Conservation (phyloP, 1,140 invertebrate genomes). For the Saxidomus purpurata region DNA sequence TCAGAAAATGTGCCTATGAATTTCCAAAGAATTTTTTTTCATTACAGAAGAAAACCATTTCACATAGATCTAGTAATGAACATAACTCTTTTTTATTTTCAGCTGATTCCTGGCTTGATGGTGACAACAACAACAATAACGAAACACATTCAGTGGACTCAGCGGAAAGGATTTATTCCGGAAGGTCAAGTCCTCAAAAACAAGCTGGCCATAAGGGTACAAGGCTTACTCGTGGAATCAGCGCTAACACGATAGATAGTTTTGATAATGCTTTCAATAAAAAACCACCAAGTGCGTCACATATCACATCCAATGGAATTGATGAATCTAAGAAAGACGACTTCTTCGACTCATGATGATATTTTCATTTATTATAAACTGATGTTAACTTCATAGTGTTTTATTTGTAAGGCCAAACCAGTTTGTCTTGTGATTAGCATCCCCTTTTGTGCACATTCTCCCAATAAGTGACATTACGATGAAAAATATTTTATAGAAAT, state of each 20-base stretch:
- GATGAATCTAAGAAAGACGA: constrained; percentile 64
- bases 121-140: constrained; percentile 67
- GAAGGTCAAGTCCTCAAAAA: constrained; percentile 68
- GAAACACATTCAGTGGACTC: constrained; percentile 47
- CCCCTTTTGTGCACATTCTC: too few relatives aligned
- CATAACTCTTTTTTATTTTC: constrained; percentile 44
- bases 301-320: background rate
- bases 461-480: too few relatives aligned
- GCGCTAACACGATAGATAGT: constrained; percentile 72
- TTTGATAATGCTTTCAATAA: constrained; percentile 74
- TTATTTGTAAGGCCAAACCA: too few relatives aligned
- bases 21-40: too few relatives aligned
- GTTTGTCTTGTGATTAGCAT: too few relatives aligned
- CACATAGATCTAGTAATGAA: too few relatives aligned
- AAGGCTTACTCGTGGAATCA: constrained; percentile 36
- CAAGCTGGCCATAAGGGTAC: background rate
- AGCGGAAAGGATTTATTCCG: constrained; percentile 73
- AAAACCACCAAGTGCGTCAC: constrained; percentile 67
- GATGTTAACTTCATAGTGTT: background rate
- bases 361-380: background rate
- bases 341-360: constrained; percentile 77
- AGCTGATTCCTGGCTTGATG: constrained; percentile 75
- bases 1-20: too few relatives aligned
- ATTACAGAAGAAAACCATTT: too few relatives aligned
- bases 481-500: too few relatives aligned